Percentiles rank a stretch among this genome's conserved stretches.
Evolutionary conservation across 2,797 vertebrate species (phyloP).

Genomic region (Coluber constrictor): DNA sequence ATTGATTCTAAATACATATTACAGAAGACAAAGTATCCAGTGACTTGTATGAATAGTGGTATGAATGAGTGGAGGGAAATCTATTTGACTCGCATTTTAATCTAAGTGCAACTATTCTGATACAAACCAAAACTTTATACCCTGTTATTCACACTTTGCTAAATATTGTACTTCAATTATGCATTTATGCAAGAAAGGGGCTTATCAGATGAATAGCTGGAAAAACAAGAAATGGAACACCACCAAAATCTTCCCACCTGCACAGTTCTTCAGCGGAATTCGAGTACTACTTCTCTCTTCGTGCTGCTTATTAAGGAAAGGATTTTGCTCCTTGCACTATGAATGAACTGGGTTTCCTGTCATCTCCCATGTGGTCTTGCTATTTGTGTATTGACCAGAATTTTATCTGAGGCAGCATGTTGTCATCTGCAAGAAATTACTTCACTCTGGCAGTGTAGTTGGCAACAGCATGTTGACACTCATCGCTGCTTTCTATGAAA

Average conservation of each 20-base stretch:
- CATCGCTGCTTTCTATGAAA: constrained; percentile 17
- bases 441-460: not conserved
- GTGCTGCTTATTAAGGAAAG: not conserved
- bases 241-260: not conserved
- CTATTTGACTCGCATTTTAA: not conserved
- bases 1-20: not conserved
- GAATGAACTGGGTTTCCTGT: not conserved
- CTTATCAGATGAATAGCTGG: not conserved
- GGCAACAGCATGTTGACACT: not conserved
- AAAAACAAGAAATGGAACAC: not conserved
- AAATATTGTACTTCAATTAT: not conserved
- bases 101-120: not conserved
- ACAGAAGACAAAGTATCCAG: not conserved
- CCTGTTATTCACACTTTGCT: not conserved
- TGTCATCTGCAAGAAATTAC: constrained; percentile 4
- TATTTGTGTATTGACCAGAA: not conserved
- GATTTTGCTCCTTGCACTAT: not conserved
- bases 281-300: not conserved
- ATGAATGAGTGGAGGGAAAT: not conserved
- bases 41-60: not conserved
- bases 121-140: not conserved
- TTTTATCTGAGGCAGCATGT: constrained; percentile 1
- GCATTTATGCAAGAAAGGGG: not conserved
- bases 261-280: not conserved
- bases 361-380: not conserved